Base-by-base conservation (phyloP, 1,140 invertebrate genomes). In the Lethrus apterus region DNA sequence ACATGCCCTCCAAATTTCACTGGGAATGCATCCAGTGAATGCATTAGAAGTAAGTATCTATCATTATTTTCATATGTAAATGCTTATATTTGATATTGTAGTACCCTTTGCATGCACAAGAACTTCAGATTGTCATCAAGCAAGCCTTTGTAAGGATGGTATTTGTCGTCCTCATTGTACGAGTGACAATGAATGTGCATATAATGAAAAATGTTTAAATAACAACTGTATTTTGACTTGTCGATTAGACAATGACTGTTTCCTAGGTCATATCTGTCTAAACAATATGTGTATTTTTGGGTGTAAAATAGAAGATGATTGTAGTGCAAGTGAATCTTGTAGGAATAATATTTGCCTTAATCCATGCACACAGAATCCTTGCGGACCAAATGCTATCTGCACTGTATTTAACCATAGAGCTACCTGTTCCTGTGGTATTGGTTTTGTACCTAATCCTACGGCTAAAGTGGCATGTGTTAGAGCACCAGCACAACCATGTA, bases 171-270 rank as follows among this genome's bases (percentile, higher is more conserved):
- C 84, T 0, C 70, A 71, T 17, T 94, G 91, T 59, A 65, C 66
- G 18, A 66, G 60, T n/a, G 89, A 94, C 64, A 79, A 83, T 51
- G 77, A 89, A 43, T 94, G 91, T 67, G 89, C 89, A n/a, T 74
- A 86, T 35, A 93, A 93, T 61, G 89, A 93, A 65, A 88, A 89
- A 67, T 94, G 91, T 67, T 69, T 88, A 3, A 74, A 76, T 57
- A 82, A 80, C 42, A 81, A 79, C 55, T 94, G 90, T 59, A 77
- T 88, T 44, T 69, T 93, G 18, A 93, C 89, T 2, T 94, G 91
- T 57, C 77, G 86, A 38, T 77, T 90, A 1, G 87, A 93, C 60
- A 89, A 92, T 53, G 90, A 93, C 57, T 93, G 90, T 60, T 92
- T 91, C 75, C 68, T 92, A 8, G 89, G 89, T 8, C 88, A 93